phyloP scores from a whole-genome alignment of 2,113 vertebrate genomes.

The Pterocles burchelli region DNA sequence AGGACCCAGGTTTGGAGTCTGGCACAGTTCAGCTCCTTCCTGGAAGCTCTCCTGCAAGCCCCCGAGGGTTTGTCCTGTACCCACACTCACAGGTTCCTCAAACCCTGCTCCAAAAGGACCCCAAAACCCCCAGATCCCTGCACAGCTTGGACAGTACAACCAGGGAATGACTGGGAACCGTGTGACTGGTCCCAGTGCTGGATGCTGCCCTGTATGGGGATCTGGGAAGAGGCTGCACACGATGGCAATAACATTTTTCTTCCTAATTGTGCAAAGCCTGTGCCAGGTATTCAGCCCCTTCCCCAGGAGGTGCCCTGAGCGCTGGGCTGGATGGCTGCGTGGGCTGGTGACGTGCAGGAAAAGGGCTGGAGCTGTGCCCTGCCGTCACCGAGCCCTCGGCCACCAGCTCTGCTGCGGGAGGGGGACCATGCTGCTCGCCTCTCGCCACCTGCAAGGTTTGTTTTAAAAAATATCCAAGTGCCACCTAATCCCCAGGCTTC shows the following conservation, averaged over 20 bases:
- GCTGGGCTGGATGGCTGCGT: neutral
- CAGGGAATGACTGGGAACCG: neutral
- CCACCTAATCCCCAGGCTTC: neutral
- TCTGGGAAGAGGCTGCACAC: neutral
- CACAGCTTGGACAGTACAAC: neutral
- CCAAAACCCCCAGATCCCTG: neutral
- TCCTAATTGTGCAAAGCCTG: neutral
- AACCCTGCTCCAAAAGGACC: neutral
- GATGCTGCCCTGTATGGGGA: neutral
- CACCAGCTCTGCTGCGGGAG: neutral
- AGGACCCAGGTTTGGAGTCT: rapidly evolving
- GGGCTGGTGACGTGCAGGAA: neutral
- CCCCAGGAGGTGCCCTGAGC: neutral
- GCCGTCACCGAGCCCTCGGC: neutral
- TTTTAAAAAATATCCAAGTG: neutral
- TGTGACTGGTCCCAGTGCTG: neutral
- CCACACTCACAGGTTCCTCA: neutral
- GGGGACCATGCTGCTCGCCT: neutral
- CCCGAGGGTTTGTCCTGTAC: rapidly evolving
- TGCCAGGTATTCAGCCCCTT: neutral
- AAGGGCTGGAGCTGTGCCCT: neutral
- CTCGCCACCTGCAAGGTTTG: neutral
- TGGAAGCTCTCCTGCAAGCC: neutral
- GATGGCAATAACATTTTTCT: neutral
- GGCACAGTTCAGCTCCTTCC: neutral